These are phyloP conservation scores for Drosophila rhopaloa DNA, from an alignment of 1,140 invertebrate species.

Conservation along the genomic window DNA sequence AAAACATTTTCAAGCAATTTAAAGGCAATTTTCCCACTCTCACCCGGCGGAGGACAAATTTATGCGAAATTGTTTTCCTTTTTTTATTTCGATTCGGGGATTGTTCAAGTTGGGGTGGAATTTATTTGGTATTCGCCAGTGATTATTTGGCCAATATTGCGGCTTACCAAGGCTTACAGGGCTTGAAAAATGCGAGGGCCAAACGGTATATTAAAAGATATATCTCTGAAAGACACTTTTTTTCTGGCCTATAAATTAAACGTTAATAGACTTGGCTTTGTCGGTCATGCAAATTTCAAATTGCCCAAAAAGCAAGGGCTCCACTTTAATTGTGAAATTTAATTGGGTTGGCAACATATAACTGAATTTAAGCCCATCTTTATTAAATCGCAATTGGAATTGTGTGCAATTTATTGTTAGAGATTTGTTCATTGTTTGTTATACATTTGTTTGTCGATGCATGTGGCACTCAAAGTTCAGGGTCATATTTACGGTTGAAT, in stretches of 20 bases:
- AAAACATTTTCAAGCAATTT: constrained; percentile 64
- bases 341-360: constrained; percentile 15
- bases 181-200: constrained; percentile 27
- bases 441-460: constrained; percentile 44
- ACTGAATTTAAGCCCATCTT: constrained; percentile 7
- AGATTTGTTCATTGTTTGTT: constrained; percentile 38
- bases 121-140: constrained; percentile 27
- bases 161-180: constrained; percentile 46
- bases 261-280: constrained; percentile 60
- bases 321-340: constrained; percentile 28
- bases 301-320: constrained; percentile 25
- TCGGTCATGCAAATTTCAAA: constrained; percentile 53
- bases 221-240: constrained; percentile 16
- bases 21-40: constrained; percentile 45
- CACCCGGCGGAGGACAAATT: constrained; percentile 4
- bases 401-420: constrained; percentile 33
- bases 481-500: constrained; percentile 54
- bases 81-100: constrained; percentile 3
- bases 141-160: constrained; percentile 53
- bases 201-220: constrained; percentile 26
- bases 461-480: constrained; percentile 57
- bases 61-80: constrained; percentile 46
- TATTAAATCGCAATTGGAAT: constrained; percentile 46
- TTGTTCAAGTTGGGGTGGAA: constrained; percentile 15
- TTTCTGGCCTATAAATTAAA: constrained; percentile 58